These are phyloP conservation scores for Eretmochelys imbricata DNA, from an alignment of 2,113 vertebrate genomes.

Conservation along the genomic window DNA sequence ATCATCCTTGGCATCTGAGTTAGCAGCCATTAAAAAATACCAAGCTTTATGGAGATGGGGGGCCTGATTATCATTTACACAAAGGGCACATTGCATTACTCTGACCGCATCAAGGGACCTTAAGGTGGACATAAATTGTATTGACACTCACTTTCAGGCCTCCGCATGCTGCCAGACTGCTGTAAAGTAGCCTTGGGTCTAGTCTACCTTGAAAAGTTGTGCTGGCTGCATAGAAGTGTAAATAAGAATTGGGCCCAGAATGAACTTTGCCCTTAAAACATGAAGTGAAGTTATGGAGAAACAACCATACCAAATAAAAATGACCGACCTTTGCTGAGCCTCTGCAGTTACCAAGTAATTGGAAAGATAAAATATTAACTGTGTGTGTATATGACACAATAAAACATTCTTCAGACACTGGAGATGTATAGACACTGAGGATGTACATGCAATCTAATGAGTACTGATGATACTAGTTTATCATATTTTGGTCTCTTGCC, in stretches of 20 bases:
- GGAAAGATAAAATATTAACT: neutral
- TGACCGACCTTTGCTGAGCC: neutral
- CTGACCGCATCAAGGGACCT: neutral
- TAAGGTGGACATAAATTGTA: neutral
- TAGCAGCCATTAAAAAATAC: neutral
- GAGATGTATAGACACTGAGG: neutral
- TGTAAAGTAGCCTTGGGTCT: constrained; percentile 28
- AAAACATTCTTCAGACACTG: neutral
- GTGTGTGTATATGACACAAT: neutral
- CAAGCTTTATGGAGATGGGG: neutral
- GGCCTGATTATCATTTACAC: constrained; percentile 22
- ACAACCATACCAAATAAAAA: neutral
- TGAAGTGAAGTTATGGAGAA: neutral
- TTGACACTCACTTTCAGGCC: neutral
- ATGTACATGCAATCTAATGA: neutral
- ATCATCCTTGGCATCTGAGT: neutral
- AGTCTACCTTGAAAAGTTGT: neutral
- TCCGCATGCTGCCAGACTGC: neutral
- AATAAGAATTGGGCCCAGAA: neutral
- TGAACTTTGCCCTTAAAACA: neutral
- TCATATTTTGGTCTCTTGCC: neutral
- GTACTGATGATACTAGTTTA: neutral
- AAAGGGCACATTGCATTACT: constrained; percentile 16
- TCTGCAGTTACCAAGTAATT: neutral
- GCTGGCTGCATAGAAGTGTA: neutral